Evolutionary conservation across 2,888 invertebrate genomes (phyloP), one percentile per base, ranked within the genome.

Genomic region (Herminia tarsipennalis): DNA sequence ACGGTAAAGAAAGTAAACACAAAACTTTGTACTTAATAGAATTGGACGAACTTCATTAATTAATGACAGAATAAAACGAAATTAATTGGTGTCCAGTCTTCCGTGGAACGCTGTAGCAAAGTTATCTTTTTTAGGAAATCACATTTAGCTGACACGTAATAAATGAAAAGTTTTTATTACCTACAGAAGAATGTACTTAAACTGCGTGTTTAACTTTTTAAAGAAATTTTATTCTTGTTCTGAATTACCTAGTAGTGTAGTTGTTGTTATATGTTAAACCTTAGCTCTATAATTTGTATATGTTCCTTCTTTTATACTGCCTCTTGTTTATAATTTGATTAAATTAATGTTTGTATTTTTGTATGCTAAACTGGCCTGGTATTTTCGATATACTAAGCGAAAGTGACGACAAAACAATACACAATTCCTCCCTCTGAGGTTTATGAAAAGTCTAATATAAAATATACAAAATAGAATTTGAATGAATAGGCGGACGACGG

Each of bases 1-100:
- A 58, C 41, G 25, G 21, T 33, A 41, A 58, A 50, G 50, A 61
- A 58, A 63, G 40, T 36, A 51, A 58, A 61, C 33, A 48, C 29
- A 20, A 2, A 50, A 64, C 52, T 50, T 48, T 20, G 34, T 54
- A 54, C 48, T 49, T 51, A 45, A 50, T 56, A 52, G 40, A 52
- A 64, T 46, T 42, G 34, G 30, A 48, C 36, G 33, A 56, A 56
- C 46, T 60, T 64, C 52, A 50, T 50, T 64, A 64, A 56, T 64
- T 64, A 48, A 40, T 41, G 40, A 44, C 35, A 45, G 25, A 49
- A 46, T 46, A 37, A 56, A 41, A 45, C 42, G 36, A 46, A 53
- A 54, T 22, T 49, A 54, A 60, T 49, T 50, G 52, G 22, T 30
- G 22, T 20, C 34, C 30, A 24, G 16, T 12, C 30, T 29, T 35